These are phyloP conservation scores for Drosophila miranda DNA, from an alignment of 1,140 invertebrate genomes.

Conservation along the genomic window DNA sequence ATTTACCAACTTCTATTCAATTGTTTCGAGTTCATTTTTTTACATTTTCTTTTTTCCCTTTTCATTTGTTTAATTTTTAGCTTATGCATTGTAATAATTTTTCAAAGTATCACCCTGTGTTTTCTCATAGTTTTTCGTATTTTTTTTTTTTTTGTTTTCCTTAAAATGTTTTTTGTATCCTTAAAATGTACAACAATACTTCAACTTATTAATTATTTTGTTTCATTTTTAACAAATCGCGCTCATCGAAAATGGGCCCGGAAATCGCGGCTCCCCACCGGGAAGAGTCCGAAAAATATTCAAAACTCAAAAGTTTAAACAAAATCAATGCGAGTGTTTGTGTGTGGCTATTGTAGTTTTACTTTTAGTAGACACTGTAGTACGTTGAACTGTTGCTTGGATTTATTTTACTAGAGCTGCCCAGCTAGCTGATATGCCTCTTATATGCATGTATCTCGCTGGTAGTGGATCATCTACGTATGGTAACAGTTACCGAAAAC, in stretches of 20 bases:
- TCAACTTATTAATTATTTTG: conserved; percentile 67
- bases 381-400: conserved; percentile 70
- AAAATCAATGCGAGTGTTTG: conserved; percentile 62
- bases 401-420: conserved; percentile 44
- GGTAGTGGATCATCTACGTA: no score
- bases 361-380: conserved; percentile 80
- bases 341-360: conserved; percentile 74
- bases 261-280: conserved; percentile 44
- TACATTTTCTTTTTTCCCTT: conserved; percentile 43
- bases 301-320: conserved; percentile 58
- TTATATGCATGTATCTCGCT: neutral
- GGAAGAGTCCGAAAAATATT: conserved; percentile 52
- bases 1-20: conserved; percentile 69
- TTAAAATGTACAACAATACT: conserved; percentile 79
- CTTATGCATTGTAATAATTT: conserved; percentile 76
- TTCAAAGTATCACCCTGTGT: conserved; percentile 82
- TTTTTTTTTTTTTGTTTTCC: conserved; percentile 46
- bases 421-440: conserved; percentile 17
- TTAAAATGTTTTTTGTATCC: conserved; percentile 60
- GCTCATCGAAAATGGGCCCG: conserved; percentile 61
- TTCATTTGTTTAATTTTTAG: conserved; percentile 47
- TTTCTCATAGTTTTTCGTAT: conserved; percentile 76
- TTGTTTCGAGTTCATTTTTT: conserved; percentile 51
- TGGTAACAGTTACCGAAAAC: no score
- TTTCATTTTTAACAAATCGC: conserved; percentile 69